Base-by-base conservation (phyloP, 2,113 vertebrate genomes). In the Hoplias malabaricus region DNA sequence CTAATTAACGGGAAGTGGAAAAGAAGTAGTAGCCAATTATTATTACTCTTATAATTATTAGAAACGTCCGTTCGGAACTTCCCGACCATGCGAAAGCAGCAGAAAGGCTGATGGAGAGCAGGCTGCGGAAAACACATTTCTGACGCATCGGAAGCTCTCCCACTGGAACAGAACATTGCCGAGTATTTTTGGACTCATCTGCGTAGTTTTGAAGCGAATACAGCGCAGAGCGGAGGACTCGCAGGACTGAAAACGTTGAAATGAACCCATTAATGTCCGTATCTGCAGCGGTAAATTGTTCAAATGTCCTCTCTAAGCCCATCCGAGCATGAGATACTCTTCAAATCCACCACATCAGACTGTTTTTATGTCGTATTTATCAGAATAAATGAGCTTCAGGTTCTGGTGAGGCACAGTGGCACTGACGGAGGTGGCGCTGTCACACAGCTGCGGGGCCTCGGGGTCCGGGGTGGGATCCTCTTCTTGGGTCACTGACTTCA, bases 21-120 rank as follows among this genome's bases (percentile, higher is more conserved):
- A 38, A 25, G 5, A 2, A 56, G 16, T 36, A 14, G 57, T 61
- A 14, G 4, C 16, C 33, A 36, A 63, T 63, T 36, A 63, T n/a
- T 63, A 31, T 19, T 63, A n/a, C 59, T 63, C n/a, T 63, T 63
- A 34, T 33, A 63, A 63, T 63, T 63, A 63, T 63, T 36, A 34
- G 16, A 63, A n/a, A 63, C 36, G 31, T 36, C 31, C 33, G 21
- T 63, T 63, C 59, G 36, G n/a, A 63, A 63, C 59, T 63, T 36
- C 4, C 10, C 4, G 11, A 9, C 4, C 19, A 21, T n/a, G 4
- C 34, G 29, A 63, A 13, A n/a, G 16, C 9, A 36, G 16, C 6
- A 0, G 43, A 23, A 19, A 14, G 5, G 0, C 0, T 48, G 48
- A 53, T 53, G 16, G 43, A 48, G 16, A 19, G 12, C 43, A 19